phyloP scores from a whole-genome alignment of 2,113 vertebrate species.

The Pipra filicauda region DNA sequence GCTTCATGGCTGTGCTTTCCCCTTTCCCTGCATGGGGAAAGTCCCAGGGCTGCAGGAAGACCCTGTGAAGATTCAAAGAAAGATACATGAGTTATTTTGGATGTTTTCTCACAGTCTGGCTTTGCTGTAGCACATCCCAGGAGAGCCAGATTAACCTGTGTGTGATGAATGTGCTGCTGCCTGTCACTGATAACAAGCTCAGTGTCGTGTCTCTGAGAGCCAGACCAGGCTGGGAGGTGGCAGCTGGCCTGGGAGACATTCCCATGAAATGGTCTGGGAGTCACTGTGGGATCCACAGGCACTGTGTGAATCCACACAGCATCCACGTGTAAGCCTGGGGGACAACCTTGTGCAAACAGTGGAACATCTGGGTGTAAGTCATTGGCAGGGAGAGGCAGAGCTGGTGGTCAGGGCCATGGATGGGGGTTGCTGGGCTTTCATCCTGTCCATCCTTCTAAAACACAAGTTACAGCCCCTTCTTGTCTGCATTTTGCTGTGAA shows the following conservation, averaged over 20 bases:
- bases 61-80: neutral
- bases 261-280: neutral
- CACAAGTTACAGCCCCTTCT: neutral
- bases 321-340: fast-evolving
- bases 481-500: neutral
- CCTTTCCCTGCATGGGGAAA: fast-evolving
- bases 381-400: neutral
- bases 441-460: neutral
- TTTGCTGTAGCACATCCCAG: neutral
- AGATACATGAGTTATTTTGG: neutral
- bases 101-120: neutral
- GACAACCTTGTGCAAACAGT: neutral
- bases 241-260: neutral
- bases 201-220: neutral
- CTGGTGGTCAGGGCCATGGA: neutral
- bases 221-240: neutral
- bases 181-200: neutral
- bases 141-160: fast-evolving
- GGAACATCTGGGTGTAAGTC: neutral
- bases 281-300: fast-evolving
- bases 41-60: neutral
- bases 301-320: neutral
- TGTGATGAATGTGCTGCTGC: neutral
- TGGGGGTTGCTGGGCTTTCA: neutral
- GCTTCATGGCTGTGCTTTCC: neutral